phyloP scores from a whole-genome alignment of 2,797 vertebrate genomes.

The Muscicapa comitata region DNA sequence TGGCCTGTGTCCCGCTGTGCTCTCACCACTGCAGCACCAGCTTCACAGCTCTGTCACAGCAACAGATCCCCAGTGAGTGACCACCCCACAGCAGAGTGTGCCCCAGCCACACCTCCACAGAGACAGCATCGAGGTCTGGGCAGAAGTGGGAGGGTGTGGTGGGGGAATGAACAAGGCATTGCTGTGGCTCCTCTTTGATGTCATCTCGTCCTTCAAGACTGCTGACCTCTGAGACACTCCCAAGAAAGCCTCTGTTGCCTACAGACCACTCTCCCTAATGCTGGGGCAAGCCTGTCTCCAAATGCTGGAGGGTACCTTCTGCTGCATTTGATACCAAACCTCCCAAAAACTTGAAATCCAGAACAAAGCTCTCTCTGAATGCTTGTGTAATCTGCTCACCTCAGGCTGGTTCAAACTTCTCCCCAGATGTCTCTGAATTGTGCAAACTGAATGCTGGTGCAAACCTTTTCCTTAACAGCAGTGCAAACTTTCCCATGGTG shows the following conservation, averaged over 20 bases:
- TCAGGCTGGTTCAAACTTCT: not conserved
- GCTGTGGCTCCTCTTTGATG: not conserved
- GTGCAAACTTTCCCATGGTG: not conserved
- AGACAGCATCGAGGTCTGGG: accelerated
- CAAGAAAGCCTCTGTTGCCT: not conserved
- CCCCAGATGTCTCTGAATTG: not conserved
- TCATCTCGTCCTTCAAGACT: not conserved
- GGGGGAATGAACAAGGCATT: not conserved
- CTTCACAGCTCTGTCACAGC: not conserved
- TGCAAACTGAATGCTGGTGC: not conserved
- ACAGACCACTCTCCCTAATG: not conserved
- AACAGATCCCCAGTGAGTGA: not conserved
- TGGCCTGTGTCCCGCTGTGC: not conserved
- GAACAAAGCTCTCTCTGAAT: not conserved
- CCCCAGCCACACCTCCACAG: no score
- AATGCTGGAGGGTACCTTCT: not conserved
- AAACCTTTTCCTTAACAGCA: not conserved
- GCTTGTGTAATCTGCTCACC: not conserved
- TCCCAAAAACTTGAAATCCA: not conserved
- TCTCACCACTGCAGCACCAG: accelerated
- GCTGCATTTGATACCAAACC: not conserved
- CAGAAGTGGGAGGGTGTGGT: accelerated
- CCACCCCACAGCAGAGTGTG: accelerated
- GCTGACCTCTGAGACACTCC: not conserved
- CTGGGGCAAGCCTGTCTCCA: not conserved